Base-by-base conservation (phyloP, 2,113 vertebrate species). In the Zosterops lateralis region DNA sequence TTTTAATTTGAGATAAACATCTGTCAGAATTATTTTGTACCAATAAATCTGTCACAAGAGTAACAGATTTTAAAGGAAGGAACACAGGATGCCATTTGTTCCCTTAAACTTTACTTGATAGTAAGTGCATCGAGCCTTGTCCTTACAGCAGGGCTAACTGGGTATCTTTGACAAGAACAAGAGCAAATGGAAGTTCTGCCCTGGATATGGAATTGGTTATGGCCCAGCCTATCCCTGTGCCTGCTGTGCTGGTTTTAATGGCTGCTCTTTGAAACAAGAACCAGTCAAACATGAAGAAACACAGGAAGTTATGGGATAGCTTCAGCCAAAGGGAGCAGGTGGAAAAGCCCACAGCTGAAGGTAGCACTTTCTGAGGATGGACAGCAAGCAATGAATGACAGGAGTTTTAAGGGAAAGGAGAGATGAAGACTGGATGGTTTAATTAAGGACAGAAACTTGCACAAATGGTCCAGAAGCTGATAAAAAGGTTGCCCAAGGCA, bases 1-100 rank as follows among this genome's bases (percentile, higher is more conserved):
- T 66, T 50, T 80, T 32, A 47, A 29, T 60, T 34, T 32, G 54
- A 73, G 26, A 40, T 60, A 14, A 56, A 48, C 21, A 19, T 1
- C 7, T 15, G 9, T 32, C 40, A 60, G 34, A 89, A 56, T 71
- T 38, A 56, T 8, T 66, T 54, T 71, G 20, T n/a, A 34, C 64
- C 34, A 24, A 17, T 14, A 38, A 54, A 45, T 1, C 0, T 54
- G 9, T 34, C 10, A 1, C 15, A 36, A 9, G 13, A 40, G 12
- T 4, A 50, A 21, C 24, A 29, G 3, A 26, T 72, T 42, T 36
- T 15, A 62, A 29, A 83, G 45, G 61, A 83, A 24, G 45, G 61
- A 83, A 24, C 12, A 5, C 8, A 9, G n/a, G 17, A 36, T 76
- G 31, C 53, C 6, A 2, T 68, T 82, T 3, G 1, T 92, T 64